Evolutionary conservation across 2,888 invertebrate species (phyloP).

Genomic region (Microctonus aethiopoides): DNA sequence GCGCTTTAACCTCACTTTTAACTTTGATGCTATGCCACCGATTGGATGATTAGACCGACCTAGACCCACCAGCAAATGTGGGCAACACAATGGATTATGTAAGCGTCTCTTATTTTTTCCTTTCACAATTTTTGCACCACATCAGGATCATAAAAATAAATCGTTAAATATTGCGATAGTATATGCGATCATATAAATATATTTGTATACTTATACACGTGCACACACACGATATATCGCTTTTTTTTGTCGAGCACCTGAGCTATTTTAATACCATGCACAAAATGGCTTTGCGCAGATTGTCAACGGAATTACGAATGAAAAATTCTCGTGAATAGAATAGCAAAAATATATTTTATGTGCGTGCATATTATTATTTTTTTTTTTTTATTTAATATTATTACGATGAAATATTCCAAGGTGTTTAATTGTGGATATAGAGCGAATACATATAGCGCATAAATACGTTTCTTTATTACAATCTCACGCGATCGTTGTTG

Average conservation of each 20-base stretch:
- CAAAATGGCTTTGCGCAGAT: slow-evolving; percentile 22
- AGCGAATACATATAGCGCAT: slow-evolving; percentile 15
- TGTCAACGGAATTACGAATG: slow-evolving; percentile 19
- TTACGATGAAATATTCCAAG: slow-evolving; percentile 29
- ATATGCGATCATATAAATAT: background rate
- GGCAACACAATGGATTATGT: slow-evolving; percentile 36
- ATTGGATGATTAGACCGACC: slow-evolving; percentile 35
- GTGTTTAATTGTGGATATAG: slow-evolving; percentile 32
- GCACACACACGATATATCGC: background rate
- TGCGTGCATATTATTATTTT: background rate
- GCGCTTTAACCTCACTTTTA: slow-evolving; percentile 12
- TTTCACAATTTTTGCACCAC: background rate
- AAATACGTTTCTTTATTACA: slow-evolving; percentile 32
- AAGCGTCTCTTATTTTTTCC: slow-evolving; percentile 24
- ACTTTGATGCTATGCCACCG: background rate
- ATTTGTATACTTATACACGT: background rate
- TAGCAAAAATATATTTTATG: background rate
- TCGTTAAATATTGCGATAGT: slow-evolving; percentile 33
- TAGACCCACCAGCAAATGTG: slow-evolving; percentile 35
- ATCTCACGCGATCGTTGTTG: slow-evolving; percentile 33
- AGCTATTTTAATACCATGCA: slow-evolving; percentile 11
- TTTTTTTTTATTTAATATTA: background rate
- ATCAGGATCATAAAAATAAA: slow-evolving; percentile 33
- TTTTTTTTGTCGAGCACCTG: background rate
- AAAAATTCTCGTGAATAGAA: slow-evolving; percentile 5